These are phyloP conservation scores for Phyto melanocephala DNA, from an alignment of 2,888 invertebrate species.

Conservation along the genomic window DNA sequence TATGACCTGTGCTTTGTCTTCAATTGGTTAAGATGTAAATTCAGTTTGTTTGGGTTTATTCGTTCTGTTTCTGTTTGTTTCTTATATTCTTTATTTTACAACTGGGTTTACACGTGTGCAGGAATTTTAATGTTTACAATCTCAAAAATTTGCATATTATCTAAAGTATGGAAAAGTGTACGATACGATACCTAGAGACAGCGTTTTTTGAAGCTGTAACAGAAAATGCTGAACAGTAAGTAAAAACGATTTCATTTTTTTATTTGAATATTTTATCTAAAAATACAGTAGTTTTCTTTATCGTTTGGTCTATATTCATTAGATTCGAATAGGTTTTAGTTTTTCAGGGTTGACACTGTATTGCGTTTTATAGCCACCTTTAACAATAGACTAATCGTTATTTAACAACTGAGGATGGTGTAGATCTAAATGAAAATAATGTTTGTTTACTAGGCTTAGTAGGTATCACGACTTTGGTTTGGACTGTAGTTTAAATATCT, in stretches of 20 bases:
- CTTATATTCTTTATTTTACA: constrained; percentile 35
- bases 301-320: constrained; percentile 32
- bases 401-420: too few species aligned
- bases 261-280: neutral
- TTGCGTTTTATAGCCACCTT: too few species aligned
- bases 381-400: too few species aligned
- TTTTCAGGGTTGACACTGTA: constrained; percentile 16
- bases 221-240: neutral
- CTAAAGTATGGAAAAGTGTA: constrained; percentile 40
- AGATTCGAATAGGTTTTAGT: neutral
- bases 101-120: constrained; percentile 61
- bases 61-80: constrained; percentile 3
- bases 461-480: too few species aligned
- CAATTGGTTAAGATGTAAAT: constrained; percentile 61
- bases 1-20: constrained; percentile 61
- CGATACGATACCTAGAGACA: neutral
- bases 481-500: too few species aligned
- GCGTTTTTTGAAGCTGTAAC: neutral
- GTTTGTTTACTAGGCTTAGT: too few species aligned
- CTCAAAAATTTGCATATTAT: constrained; percentile 60
- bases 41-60: constrained; percentile 28
- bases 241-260: constrained; percentile 47
- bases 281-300: constrained; percentile 29
- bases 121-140: constrained; percentile 61
- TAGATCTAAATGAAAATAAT: too few species aligned